Conservation (phyloP, 2,888 invertebrate genomes). For the Drosophila nr. perissopoda region DNA sequence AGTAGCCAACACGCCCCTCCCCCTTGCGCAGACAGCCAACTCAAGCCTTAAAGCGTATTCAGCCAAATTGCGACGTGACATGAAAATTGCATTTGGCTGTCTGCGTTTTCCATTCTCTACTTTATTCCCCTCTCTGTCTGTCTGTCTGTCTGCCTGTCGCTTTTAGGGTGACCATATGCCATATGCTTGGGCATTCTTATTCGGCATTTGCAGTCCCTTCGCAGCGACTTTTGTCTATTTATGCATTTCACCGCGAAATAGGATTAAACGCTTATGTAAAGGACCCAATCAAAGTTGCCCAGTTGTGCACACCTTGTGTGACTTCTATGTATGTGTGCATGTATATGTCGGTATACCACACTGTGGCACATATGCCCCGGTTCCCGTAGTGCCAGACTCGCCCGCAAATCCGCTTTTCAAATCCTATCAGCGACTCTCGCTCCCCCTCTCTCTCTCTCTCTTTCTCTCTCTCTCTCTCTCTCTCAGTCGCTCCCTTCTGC, state of each 20-base stretch:
- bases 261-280: conserved; percentile 83
- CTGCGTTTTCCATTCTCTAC: conserved; percentile 16
- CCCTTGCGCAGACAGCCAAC: background rate
- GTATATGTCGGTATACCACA: conserved; percentile 11
- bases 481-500: conserved; percentile 15
- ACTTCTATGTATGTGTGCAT: conserved; percentile 44
- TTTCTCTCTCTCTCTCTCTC: conserved; percentile 1
- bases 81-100: conserved; percentile 73
- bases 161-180: conserved; percentile 55
- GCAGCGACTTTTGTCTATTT: conserved; percentile 75
- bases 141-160: conserved; percentile 26
- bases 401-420: conserved; percentile 76
- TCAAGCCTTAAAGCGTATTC: conserved; percentile 28
- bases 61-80: conserved; percentile 71
- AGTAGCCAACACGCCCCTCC: conserved; percentile 38
- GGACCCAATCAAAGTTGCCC: conserved; percentile 81
- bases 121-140: background rate
- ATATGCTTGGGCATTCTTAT: conserved; percentile 52
- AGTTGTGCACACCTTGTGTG: conserved; percentile 56
- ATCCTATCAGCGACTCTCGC: conserved; percentile 67
- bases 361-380: conserved; percentile 67
- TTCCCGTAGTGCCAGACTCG: conserved; percentile 58
- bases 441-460: background rate
- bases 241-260: conserved; percentile 84
- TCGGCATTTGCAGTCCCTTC: conserved; percentile 31